These are phyloP conservation scores for Leucophenga montana DNA, from an alignment of 2,888 invertebrate genomes.

Conservation along the genomic window DNA sequence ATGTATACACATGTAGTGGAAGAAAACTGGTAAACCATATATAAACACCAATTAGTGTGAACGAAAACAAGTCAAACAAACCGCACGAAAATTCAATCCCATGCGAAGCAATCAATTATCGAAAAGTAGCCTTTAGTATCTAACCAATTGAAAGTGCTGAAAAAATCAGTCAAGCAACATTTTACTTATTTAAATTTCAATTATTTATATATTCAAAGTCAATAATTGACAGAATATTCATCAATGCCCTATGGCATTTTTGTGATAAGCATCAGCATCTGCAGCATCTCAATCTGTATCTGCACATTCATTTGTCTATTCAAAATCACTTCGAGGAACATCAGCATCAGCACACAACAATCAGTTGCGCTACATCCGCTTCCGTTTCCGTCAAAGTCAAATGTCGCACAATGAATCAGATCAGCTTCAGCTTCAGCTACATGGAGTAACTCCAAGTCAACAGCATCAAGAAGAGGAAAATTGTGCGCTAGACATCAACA, in stretches of 20 bases:
- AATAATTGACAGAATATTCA: neutral
- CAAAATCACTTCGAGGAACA: neutral
- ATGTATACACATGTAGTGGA: neutral
- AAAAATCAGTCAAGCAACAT: conserved; percentile 1
- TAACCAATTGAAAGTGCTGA: neutral
- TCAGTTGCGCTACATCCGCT: conserved; percentile 60
- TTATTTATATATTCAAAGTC: conserved; percentile 5
- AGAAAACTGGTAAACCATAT: conserved; percentile 57
- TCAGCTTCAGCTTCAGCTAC: neutral
- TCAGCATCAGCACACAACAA: conserved; percentile 46
- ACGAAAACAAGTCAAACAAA: conserved; percentile 60
- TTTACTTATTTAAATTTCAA: conserved; percentile 17
- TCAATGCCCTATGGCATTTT: conserved; percentile 12
- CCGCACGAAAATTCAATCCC: conserved; percentile 25
- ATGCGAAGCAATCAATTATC: conserved; percentile 21
- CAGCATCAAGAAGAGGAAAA: neutral
- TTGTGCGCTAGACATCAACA: neutral
- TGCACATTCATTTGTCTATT: neutral
- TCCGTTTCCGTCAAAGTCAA: conserved; percentile 43
- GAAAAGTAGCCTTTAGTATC: conserved; percentile 3
- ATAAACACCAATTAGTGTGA: conserved; percentile 67
- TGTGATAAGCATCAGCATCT: conserved; percentile 34
- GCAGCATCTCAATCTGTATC: conserved; percentile 1
- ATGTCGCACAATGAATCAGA: neutral
- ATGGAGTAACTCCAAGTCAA: neutral